phyloP scores from a whole-genome alignment of 1,140 invertebrate genomes.

The Cepaea nemoralis region DNA sequence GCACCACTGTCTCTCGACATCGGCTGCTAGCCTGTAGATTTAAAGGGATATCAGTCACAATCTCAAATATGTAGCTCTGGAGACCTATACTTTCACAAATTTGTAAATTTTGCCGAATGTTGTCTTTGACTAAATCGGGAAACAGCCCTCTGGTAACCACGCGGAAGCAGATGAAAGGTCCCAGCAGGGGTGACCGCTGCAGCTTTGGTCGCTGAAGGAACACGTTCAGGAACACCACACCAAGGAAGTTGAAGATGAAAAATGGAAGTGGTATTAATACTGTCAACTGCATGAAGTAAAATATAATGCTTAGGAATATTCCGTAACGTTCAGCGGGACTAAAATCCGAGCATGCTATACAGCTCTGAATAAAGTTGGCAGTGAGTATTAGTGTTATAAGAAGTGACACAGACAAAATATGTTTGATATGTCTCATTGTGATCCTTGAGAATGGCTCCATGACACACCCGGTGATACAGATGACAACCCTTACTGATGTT shows the following conservation, averaged over 20 bases:
- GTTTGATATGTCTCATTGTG: conserved; percentile 15
- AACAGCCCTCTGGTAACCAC: conserved; percentile 96
- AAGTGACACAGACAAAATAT: neutral
- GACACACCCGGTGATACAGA: neutral
- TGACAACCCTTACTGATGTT: neutral
- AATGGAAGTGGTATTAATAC: conserved; percentile 55
- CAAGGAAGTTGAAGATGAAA: conserved; percentile 57
- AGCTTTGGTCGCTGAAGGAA: conserved; percentile 92
- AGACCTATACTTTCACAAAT: conserved; percentile 89
- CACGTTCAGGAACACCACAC: conserved; percentile 88
- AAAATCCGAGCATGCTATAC: neutral
- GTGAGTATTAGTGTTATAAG: neutral
- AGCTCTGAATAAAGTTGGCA: no score
- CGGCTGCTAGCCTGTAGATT: conserved; percentile 81
- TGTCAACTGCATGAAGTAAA: conserved; percentile 55
- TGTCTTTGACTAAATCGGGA: conserved; percentile 88
- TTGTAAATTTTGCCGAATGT: conserved; percentile 89
- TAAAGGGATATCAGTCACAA: conserved; percentile 92
- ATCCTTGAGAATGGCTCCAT: neutral
- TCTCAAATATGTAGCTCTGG: conserved; percentile 96
- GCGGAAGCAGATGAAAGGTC: conserved; percentile 95
- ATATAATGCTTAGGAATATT: conserved; percentile 43
- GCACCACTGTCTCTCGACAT: conserved; percentile 87
- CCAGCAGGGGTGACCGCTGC: conserved; percentile 89
- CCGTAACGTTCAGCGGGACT: conserved; percentile 45